phyloP scores from a whole-genome alignment of 2,888 invertebrate genomes.

The Hipparchia semele region DNA sequence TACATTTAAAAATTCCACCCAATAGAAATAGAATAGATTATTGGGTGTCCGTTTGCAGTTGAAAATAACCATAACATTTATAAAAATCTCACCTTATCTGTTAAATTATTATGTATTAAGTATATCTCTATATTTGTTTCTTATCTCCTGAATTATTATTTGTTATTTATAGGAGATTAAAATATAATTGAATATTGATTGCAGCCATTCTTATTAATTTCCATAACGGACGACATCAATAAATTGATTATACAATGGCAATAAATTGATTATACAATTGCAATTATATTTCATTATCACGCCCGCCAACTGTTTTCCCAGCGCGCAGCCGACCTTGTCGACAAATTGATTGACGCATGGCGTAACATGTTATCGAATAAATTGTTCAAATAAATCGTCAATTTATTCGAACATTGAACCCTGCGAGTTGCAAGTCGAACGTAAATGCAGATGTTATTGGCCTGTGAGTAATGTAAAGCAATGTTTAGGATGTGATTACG shows the following conservation, averaged over 20 bases:
- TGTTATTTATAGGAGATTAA: not conserved
- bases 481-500: constrained; percentile 22
- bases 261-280: constrained; percentile 25
- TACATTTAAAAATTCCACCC: too few species aligned
- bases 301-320: constrained; percentile 20
- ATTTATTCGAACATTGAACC: constrained; percentile 47
- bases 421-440: constrained; percentile 23
- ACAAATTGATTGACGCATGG: constrained; percentile 31
- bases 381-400: constrained; percentile 42
- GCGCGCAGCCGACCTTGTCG: constrained; percentile 34
- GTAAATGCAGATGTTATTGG: constrained; percentile 29
- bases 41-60: too few species aligned
- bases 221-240: constrained; percentile 17
- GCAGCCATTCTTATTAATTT: constrained; percentile 1
- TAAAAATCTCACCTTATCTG: too few species aligned
- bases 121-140: too few species aligned
- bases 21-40: too few species aligned
- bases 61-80: too few species aligned
- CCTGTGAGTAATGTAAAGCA: constrained; percentile 29
- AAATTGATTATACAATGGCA: constrained; percentile 27
- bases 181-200: not conserved
- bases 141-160: too few species aligned
- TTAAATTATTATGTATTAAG: too few species aligned
- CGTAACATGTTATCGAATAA: constrained; percentile 29
- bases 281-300: constrained; percentile 32